phyloP scores from a whole-genome alignment of 2,797 vertebrate genomes.

The Sparus aurata region DNA sequence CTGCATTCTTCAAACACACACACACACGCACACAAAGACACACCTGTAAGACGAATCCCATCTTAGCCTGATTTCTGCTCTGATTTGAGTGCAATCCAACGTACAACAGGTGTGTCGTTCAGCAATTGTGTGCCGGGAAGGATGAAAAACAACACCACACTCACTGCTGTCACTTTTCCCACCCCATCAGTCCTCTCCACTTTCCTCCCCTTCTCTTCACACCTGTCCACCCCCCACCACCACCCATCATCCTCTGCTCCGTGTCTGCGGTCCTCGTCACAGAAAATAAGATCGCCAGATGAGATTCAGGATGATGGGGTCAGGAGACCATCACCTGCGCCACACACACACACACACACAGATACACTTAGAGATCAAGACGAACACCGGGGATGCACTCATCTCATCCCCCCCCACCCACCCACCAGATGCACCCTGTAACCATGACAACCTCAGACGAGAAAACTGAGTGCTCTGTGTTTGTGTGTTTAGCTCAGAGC shows the following conservation, averaged over 20 bases:
- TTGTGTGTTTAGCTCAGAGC: conserved; percentile 48
- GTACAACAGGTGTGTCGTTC: conserved; percentile 13
- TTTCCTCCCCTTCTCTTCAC: background rate
- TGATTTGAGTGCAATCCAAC: background rate
- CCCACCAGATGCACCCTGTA: conserved; percentile 39
- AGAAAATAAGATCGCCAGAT: background rate
- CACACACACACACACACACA: background rate
- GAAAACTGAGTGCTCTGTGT: conserved; percentile 26
- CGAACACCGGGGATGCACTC: background rate
- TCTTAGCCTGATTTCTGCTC: background rate
- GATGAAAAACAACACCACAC: conserved; percentile 23
- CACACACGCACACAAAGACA: conserved; percentile 13
- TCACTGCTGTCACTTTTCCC: conserved; percentile 5
- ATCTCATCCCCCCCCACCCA: background rate
- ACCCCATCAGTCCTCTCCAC: background rate
- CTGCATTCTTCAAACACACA: background rate
- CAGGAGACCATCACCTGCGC: conserved; percentile 32
- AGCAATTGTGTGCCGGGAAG: background rate
- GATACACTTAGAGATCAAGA: conserved; percentile 13
- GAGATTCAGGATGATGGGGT: conserved; percentile 27
- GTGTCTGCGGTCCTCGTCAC: conserved; percentile 9
- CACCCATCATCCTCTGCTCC: background rate
- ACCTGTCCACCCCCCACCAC: background rate
- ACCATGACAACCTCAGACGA: conserved; percentile 54
- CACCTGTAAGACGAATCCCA: background rate